Evolutionary conservation across 92 coral and sea anemone genomes (phyloP).

Genomic region (Porites rus): DNA sequence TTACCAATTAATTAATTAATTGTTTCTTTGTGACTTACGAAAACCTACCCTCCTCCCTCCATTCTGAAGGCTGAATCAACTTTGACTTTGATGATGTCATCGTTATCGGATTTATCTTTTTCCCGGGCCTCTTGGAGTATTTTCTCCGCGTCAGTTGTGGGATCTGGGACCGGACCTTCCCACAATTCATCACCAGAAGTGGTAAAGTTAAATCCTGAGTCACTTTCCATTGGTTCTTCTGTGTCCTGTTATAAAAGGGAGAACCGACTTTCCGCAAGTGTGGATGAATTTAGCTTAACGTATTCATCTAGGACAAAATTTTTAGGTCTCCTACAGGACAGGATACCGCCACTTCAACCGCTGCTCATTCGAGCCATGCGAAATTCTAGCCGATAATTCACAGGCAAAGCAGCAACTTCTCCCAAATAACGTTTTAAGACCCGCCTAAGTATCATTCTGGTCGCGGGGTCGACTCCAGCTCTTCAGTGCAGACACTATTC

Average conservation of each 20-base stretch:
- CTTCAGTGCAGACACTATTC: too few relatives aligned
- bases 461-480: too few relatives aligned
- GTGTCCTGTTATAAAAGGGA: conserved; percentile 49
- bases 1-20: not conserved
- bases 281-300: too few relatives aligned
- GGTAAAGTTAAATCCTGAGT: conserved; percentile 69
- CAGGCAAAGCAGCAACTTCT: too few relatives aligned
- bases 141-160: conserved; percentile 78
- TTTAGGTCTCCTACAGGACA: too few relatives aligned
- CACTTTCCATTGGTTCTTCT: conserved; percentile 68
- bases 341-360: too few relatives aligned
- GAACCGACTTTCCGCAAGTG: not conserved
- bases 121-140: conserved; percentile 75
- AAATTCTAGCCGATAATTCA: too few relatives aligned
- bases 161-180: conserved; percentile 72
- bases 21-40: not conserved
- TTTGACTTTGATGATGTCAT: conserved; percentile 60
- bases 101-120: conserved; percentile 53
- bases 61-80: conserved; percentile 74
- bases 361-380: too few relatives aligned
- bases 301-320: not conserved
- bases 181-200: conserved; percentile 62
- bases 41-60: conserved; percentile 74
- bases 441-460: too few relatives aligned
- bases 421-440: too few relatives aligned